Conservation (phyloP, 2,113 vertebrate species). For the Xiphias gladius region DNA sequence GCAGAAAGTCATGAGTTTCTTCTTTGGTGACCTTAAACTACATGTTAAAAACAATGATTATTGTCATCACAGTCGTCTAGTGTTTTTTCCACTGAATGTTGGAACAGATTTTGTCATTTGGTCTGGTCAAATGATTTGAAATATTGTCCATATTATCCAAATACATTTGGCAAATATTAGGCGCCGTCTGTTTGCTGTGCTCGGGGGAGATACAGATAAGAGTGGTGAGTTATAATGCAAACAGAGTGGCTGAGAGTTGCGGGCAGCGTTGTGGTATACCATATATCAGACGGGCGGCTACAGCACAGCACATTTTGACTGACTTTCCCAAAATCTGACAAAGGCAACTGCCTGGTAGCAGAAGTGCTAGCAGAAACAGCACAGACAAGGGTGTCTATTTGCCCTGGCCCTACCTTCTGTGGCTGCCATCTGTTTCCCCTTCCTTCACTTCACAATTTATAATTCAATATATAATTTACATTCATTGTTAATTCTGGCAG, state of each 20-base stretch:
- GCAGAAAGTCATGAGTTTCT: neutral
- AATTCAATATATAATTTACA: slow-evolving; percentile 73
- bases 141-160: neutral
- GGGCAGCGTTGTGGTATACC: neutral
- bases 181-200: no score
- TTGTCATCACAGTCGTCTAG: neutral
- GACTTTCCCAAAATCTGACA: slow-evolving; percentile 16
- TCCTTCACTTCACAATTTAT: slow-evolving; percentile 62
- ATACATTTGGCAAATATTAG: no score
- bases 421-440: slow-evolving; percentile 76
- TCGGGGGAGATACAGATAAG: no score
- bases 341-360: slow-evolving; percentile 35
- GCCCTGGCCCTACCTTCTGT: slow-evolving; percentile 76
- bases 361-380: slow-evolving; percentile 24
- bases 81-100: no score
- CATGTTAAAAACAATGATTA: neutral
- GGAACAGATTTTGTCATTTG: neutral
- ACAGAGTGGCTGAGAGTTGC: neutral
- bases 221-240: no score
- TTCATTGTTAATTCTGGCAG: slow-evolving; percentile 63
- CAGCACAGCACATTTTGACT: neutral
- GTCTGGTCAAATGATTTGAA: neutral
- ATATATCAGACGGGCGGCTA: neutral
- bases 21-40: neutral
- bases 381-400: slow-evolving; percentile 58